Conservation (phyloP, 2,797 vertebrate species). For the Mallotus villosus region DNA sequence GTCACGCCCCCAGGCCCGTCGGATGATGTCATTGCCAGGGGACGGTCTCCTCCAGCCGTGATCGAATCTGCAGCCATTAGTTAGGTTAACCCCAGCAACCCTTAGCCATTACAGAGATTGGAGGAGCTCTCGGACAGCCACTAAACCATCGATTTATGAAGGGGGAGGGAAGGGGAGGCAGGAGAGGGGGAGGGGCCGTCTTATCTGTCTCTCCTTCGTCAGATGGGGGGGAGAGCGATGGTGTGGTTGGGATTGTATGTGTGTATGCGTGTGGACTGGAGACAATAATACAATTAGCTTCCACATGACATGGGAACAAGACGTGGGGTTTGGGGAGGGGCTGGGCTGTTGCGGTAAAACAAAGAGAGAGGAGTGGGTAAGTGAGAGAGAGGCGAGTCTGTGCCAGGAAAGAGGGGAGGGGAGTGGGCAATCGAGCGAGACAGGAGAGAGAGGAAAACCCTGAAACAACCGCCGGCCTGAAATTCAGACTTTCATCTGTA, state of each 20-base stretch:
- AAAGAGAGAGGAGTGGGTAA: neutral
- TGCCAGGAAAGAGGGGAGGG: neutral
- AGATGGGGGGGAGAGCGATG: neutral
- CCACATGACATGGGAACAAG: neutral
- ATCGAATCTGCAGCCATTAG: slow-evolving; percentile 16
- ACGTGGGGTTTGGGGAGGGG: neutral
- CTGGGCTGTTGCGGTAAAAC: neutral
- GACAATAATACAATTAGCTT: slow-evolving; percentile 57
- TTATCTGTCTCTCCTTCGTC: neutral
- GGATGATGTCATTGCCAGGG: slow-evolving; percentile 28
- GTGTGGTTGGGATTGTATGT: neutral
- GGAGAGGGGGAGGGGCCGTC: neutral
- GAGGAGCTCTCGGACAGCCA: slow-evolving; percentile 44
- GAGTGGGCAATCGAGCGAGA: neutral
- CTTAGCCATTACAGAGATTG: slow-evolving; percentile 49
- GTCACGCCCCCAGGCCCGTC: slow-evolving; percentile 23
- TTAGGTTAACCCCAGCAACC: slow-evolving; percentile 4
- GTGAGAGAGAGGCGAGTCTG: neutral
- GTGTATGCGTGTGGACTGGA: slow-evolving; percentile 45
- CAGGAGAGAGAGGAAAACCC: neutral
- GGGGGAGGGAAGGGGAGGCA: slow-evolving; percentile 14
- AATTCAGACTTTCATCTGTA: neutral
- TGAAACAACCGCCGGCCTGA: neutral
- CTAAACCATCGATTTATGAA: slow-evolving; percentile 66
- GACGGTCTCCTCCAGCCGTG: neutral